Evolutionary conservation across 2,888 invertebrate genomes (phyloP), one percentile per base, ranked within the genome.

Genomic region (Oxytorus armatus): DNA sequence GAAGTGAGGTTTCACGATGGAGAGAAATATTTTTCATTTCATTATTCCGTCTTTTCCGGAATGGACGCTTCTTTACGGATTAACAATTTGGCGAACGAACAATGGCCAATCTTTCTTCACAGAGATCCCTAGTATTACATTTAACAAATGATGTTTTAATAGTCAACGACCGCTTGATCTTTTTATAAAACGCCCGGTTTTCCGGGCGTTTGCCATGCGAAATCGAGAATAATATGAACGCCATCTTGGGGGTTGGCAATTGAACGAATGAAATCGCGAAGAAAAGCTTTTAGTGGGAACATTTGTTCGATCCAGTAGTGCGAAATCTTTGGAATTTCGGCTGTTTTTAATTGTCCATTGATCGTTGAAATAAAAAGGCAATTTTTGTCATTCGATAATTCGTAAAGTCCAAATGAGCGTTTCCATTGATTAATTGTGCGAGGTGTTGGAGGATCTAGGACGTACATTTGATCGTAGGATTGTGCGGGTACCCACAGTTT

Each of bases 231-330:
- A 16, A 18, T 11, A 33, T 29, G 29, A 44, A 44, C 69, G 69
- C 69, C 69, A 69, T 69, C 33, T 69, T 69, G 69, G 16, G 44
- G 33, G 8, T 42, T 47, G 14, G n/a, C 29, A 29, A 55, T n/a
- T 23, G 23, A 10, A 44, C 16, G 23, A n/a, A 44, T 55, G 33
- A 23, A 44, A 61, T 4, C 18, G 42, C 10, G 44, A 44, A 2
- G 53, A 39, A 14, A 3, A 8, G 36, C 36, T 23, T 36, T 10
- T 0, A 25, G 25, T 16, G 23, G 42, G 42, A 8, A 29, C n/a
- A 14, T 55, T 42, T 25, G 39, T 68, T 1, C 53, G 16, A 2
- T 51, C 23, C 21, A 51, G 21, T 23, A 23, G 0, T 23, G 21
- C 10, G 11, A 10, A 3, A 11, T 29, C 29, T 3, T 29, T 29